A percentile compares a stretch with the other conserved stretches of the same genome.
These are phyloP conservation scores for Cricetomys ansorgei DNA, from an alignment of 2,113 vertebrate species.

Conservation along the genomic window DNA sequence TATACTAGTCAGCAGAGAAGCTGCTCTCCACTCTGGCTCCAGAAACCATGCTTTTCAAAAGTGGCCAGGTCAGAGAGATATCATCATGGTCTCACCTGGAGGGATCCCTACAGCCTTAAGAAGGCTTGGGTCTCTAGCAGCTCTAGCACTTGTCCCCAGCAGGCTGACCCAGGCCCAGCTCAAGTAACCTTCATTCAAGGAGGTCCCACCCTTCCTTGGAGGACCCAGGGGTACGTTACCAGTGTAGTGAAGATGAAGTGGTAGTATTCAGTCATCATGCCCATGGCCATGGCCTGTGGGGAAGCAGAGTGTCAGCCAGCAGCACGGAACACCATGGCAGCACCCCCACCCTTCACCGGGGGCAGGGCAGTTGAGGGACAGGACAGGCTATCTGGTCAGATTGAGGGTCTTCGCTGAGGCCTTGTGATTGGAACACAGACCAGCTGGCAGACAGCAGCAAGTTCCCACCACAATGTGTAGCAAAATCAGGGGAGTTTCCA, in stretches of 20 bases:
- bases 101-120: not conserved
- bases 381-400: not conserved
- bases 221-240: constrained; percentile 90
- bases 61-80: not conserved
- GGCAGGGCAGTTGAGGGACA: not conserved
- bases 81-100: not conserved
- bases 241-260: constrained; percentile 99
- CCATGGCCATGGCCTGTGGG: constrained; percentile 97
- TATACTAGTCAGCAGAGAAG: not conserved
- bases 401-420: not conserved
- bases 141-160: not conserved
- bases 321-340: accelerated
- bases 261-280: constrained; percentile 99
- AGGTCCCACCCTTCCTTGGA: not conserved
- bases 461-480: not conserved
- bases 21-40: not conserved
- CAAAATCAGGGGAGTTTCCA: not conserved
- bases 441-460: too few species aligned
- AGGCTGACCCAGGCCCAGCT: not conserved
- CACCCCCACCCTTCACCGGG: accelerated
- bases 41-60: not conserved
- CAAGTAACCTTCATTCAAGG: accelerated
- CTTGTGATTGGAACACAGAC: not conserved
- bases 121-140: not conserved
- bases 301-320: constrained; percentile 60